Evolutionary conservation across 2,113 vertebrate species (phyloP).

Genomic region (Leiothrix lutea): DNA sequence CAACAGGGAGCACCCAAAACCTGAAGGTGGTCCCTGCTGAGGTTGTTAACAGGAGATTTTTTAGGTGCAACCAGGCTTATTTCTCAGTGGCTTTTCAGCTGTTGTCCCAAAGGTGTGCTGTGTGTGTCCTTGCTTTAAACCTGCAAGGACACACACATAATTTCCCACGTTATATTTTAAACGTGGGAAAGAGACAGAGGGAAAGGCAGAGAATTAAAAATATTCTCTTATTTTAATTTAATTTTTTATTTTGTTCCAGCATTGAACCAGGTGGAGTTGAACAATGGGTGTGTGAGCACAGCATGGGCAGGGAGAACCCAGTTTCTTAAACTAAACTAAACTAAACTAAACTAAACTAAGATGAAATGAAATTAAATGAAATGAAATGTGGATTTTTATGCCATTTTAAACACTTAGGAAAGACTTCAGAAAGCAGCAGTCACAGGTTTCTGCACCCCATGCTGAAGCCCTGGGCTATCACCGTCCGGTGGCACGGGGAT

Average conservation of each 20-base stretch:
- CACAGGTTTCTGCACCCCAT: neutral
- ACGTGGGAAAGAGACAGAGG: neutral
- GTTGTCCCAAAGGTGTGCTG: neutral
- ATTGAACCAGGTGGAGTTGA: neutral
- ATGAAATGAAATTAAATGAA: neutral
- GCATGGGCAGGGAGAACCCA: neutral
- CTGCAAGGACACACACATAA: no score
- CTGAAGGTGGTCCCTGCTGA: rapidly evolving
- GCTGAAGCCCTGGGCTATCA: neutral
- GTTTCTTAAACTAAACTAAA: neutral
- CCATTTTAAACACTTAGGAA: neutral
- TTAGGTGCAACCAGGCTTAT: neutral
- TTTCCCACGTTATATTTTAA: no score
- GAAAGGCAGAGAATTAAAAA: neutral
- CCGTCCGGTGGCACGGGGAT: rapidly evolving
- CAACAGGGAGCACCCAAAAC: rapidly evolving
- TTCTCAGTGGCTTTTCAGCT: neutral
- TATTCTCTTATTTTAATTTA: neutral
- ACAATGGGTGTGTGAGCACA: neutral
- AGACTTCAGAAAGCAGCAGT: neutral
- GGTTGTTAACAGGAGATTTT: neutral
- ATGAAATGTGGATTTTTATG: neutral
- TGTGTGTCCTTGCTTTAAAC: neutral
- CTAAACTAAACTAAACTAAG: neutral
- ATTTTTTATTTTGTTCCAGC: neutral